Conservation (phyloP, 2,888 invertebrate species). For the Athripsodes cinereus region DNA sequence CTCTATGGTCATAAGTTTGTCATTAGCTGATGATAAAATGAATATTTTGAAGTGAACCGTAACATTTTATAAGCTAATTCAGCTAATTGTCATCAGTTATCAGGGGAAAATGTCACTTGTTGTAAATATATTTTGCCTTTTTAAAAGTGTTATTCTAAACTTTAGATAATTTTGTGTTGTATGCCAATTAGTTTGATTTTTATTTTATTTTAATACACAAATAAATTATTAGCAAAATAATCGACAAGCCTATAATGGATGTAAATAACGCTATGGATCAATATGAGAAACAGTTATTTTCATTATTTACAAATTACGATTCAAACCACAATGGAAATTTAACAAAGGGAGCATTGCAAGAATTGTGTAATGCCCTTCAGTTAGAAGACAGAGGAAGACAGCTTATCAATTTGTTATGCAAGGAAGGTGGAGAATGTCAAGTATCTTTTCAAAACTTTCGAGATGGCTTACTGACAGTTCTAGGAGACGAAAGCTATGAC, state of each 20-base stretch:
- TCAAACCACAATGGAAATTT: conserved; percentile 62
- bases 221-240: neutral
- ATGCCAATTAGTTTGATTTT: neutral
- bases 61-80: neutral
- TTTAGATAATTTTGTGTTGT: neutral
- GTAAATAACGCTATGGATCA: conserved; percentile 50
- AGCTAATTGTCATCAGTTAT: conserved; percentile 7
- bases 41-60: too few species aligned
- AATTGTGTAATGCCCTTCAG: conserved; percentile 70
- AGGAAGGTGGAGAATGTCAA: conserved; percentile 41
- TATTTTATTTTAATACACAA: neutral
- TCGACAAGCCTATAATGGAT: conserved; percentile 14
- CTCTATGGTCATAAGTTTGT: too few species aligned
- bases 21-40: too few species aligned
- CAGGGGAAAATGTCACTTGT: conserved; percentile 19
- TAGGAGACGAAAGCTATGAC: conserved; percentile 50
- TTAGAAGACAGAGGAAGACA: conserved; percentile 65
- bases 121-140: conserved; percentile 2
- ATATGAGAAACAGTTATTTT: conserved; percentile 75
- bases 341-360: conserved; percentile 58
- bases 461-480: conserved; percentile 64
- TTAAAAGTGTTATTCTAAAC: neutral
- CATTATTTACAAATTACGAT: conserved; percentile 76
- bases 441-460: conserved; percentile 71
- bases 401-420: conserved; percentile 55